Base-by-base conservation (phyloP, 2,888 invertebrate genomes). In the Helicoverpa assulta region DNA sequence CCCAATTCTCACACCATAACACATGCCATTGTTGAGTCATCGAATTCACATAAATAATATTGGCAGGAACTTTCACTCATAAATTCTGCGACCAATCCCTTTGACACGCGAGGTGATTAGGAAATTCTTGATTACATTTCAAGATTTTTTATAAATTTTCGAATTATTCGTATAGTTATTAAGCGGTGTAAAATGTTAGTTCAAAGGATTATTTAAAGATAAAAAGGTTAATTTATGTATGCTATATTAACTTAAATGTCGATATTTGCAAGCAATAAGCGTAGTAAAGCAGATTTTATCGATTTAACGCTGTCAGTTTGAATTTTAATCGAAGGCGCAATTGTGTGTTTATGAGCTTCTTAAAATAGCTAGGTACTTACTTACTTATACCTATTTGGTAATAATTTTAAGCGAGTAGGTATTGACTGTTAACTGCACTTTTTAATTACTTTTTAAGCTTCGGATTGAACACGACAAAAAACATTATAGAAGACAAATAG, bases 261-360 rank as follows among this genome's bases (percentile, higher is more conserved):
- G 56, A 64, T 50, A 60, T 60, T 10, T 61, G 65, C 53, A 65
- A 54, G 47, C 53, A 26, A 29, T 65, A 58, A 37, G 54, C 29
- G 12, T 10, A 56, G 56, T 8, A 6, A 8, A 67, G 5, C 18
- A 53, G 71, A 76, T 75, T n/a, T 37, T 58, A 70, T 76, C 76
- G n/a, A n/a, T 54, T 18, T 58, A 10, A 50, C 61, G 61, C 50
- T 61, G 73, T 70, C 76, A 51, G n/a, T 37, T 70, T 54, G 76
- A 65, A 71, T 61, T 76, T 62, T 51, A 75, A 71, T 76, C 54
- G 21, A 65, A 54, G 33, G 26, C n/a, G n/a, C 37, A 40, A 76
- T 47, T 12, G 63, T 51, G 59, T 7, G 29, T 63, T 54, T 61
- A 37, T 6, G 4, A 54, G n/a, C 16, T 54, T 33, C n/a, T 14